A percentile compares a stretch with the other conserved stretches of the same genome.
phyloP scores from a whole-genome alignment of 92 coral and sea anemone species.

The Porites rus region DNA sequence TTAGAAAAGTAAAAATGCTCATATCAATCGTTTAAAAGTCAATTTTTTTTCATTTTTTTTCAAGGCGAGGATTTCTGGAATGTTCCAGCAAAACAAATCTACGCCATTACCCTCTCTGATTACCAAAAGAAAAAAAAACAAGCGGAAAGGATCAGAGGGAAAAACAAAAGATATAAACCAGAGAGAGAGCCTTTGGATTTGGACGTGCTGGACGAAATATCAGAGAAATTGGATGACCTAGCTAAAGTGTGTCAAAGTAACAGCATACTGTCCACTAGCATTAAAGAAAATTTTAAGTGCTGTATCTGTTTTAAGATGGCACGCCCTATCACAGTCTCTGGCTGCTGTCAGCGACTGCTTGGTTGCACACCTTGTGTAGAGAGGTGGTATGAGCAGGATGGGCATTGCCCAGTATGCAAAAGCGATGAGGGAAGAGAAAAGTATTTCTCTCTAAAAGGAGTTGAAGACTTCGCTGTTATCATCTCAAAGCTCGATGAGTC shows the following conservation, averaged over 20 bases:
- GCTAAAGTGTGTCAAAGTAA: neutral
- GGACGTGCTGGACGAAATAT: neutral
- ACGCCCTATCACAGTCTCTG: neutral
- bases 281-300: neutral
- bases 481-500: neutral
- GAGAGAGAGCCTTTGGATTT: neutral
- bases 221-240: neutral
- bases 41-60: too few relatives aligned
- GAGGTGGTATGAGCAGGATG: neutral
- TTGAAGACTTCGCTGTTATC: neutral
- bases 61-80: conserved; percentile 10
- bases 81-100: neutral
- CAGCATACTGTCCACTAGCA: neutral
- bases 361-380: neutral
- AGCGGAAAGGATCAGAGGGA: neutral
- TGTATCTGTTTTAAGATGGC: conserved; percentile 10
- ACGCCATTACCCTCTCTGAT: neutral
- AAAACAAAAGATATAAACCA: neutral
- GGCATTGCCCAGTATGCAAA: neutral
- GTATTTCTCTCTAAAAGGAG: neutral
- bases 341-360: neutral
- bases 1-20: too few relatives aligned
- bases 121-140: neutral
- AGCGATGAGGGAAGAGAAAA: neutral
- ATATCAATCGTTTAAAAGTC: too few relatives aligned